phyloP scores from a whole-genome alignment of 2,888 invertebrate species.

The Pristionchus fissidentatus region DNA sequence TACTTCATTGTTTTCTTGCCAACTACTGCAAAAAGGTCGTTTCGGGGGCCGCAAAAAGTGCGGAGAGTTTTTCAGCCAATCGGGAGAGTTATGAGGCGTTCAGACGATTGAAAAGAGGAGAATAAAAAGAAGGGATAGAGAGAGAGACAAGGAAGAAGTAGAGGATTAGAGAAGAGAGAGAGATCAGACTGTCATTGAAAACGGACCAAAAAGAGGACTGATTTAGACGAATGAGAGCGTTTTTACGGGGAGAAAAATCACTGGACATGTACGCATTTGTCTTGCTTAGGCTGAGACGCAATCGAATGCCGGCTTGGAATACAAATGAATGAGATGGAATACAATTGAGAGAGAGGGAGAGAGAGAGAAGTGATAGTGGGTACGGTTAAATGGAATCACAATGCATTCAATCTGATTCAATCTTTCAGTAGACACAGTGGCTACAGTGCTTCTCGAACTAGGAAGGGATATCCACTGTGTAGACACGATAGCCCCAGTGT shows the following conservation, averaged over 20 bases:
- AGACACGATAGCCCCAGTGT: too few species aligned
- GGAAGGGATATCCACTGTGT: too few species aligned
- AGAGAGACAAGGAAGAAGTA: neutral
- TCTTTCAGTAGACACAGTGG: too few species aligned
- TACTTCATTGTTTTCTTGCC: too few species aligned
- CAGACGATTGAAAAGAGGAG: too few species aligned
- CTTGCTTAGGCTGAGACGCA: conserved; percentile 3
- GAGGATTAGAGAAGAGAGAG: conserved; percentile 5
- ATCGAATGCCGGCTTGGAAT: neutral
- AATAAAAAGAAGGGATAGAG: conserved; percentile 9
- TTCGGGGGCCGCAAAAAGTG: neutral
- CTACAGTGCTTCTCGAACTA: too few species aligned
- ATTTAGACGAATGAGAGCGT: conserved; percentile 4
- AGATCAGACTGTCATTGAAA: neutral
- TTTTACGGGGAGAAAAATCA: neutral
- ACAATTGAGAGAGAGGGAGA: too few species aligned
- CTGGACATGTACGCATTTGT: conserved; percentile 7
- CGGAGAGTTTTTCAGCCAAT: conserved; percentile 12
- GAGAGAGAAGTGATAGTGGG: too few species aligned
- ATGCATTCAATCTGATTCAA: too few species aligned
- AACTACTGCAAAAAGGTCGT: neutral
- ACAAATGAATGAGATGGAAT: too few species aligned
- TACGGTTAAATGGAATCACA: too few species aligned
- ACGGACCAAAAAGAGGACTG: neutral
- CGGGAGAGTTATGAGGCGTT: conserved; percentile 39